Base-by-base conservation (phyloP, 1,140 invertebrate species). In the Drosophila teissieri region DNA sequence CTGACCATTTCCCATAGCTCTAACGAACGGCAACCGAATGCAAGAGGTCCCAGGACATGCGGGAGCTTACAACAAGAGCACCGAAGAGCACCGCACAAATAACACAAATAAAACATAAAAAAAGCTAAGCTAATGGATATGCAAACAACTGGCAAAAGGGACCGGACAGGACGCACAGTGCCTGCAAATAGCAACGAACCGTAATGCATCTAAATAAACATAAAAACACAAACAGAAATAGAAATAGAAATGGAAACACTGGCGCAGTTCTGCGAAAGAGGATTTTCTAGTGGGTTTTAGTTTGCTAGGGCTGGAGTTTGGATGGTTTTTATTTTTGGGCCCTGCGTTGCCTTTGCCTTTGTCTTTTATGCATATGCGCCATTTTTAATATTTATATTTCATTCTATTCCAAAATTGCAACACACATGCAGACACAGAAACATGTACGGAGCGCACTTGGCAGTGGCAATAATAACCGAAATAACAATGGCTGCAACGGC, bases 201-300 rank as follows among this genome's bases (percentile, higher is more conserved):
- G 73, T 79, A 69, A 78, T 78, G 56, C 77, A 84, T 84, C 81
- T 77, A 73, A 84, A 84, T 85, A 84, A 84, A 84, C 65, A 79
- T 57, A 84, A 64, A 42, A 42, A 42, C 42, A 19, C 42, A 45
- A 8, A 45, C 15, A 45, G 2, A 45, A 19, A 42, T n/a, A 15
- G 12, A 14, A 39, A 76, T 49, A 67, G 51, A 53, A 52, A 57
- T 40, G 34, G 63, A 69, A 56, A 70, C 51, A 70, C 65, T 48
- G 63, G 42, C 42, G 36, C 51, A 70, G 36, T 40, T 40, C 68
- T 70, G 70, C 68, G 68, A 65, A 70, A 70, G 68, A 70, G 68
- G 68, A 70, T 70, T 69, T 74, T 36, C 40, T 36, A 65, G 24
- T 56, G 48, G 57, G 39, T 65, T 75, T 24, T 52, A 19, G 39